These are phyloP conservation scores for Karalla daura DNA, from an alignment of 2,797 vertebrate genomes.

Conservation along the genomic window DNA sequence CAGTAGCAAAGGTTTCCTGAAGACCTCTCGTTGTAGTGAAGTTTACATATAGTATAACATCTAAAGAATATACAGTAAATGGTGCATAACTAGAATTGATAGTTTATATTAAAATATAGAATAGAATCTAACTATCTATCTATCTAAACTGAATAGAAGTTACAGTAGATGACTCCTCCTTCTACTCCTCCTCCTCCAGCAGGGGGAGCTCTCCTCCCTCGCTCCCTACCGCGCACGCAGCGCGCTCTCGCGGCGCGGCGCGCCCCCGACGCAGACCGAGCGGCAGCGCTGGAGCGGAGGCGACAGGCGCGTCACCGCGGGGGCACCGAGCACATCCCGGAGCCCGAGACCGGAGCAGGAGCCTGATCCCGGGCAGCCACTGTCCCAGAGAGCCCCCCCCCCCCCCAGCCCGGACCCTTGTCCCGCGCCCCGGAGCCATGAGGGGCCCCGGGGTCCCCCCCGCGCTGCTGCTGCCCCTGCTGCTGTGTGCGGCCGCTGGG, in stretches of 20 bases:
- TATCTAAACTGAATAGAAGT: too few species aligned
- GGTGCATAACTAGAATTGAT: too few species aligned
- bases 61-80: too few species aligned
- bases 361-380: constrained; percentile 56
- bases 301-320: constrained; percentile 60
- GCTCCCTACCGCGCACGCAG: constrained; percentile 59
- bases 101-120: too few species aligned
- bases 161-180: background rate
- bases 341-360: constrained; percentile 47
- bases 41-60: too few species aligned
- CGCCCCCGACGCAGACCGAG: constrained; percentile 60
- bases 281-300: constrained; percentile 52
- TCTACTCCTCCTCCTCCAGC: constrained; percentile 19
- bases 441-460: constrained; percentile 73
- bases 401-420: too few species aligned
- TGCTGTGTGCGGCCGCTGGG: too few species aligned
- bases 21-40: too few species aligned
- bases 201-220: constrained; percentile 52
- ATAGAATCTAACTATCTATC: too few species aligned
- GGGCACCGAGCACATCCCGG: constrained; percentile 46
- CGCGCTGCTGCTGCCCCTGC: constrained; percentile 79
- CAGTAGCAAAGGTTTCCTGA: too few species aligned
- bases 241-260: constrained; percentile 67
- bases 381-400: constrained; percentile 48
- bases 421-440: too few species aligned